Evolutionary conservation across 2,797 vertebrate species (phyloP), one percentile per base, ranked within the genome.

Genomic region (Pangasius sanitwongsei): DNA sequence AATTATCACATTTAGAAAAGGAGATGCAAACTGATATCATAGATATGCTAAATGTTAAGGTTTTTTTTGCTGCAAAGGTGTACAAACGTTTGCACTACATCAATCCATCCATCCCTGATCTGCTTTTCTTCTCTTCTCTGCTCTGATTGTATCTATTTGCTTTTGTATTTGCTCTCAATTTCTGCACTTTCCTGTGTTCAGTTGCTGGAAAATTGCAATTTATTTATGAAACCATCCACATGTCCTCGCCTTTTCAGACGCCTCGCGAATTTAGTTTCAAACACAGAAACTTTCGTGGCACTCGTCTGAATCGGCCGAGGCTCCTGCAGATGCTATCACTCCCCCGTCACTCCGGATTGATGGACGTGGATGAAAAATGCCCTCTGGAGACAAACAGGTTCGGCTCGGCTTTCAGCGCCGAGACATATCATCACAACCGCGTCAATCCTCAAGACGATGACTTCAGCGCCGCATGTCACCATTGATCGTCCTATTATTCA

Each of bases 331-430:
- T 91, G 91, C 94, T 95, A 95, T 96, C 96, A 94, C 89, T 93
- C 92, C 67, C 93, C 93, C 94, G 95, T 96, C 96, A 96, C 92
- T 93, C 94, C 89, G 65, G 92, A 94, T 91, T 93, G 95, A 92
- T 94, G 93, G 93, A 95, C 86, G 94, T 93, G 93, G 93, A 94
- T 96, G 95, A 96, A 95, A 95, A 95, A 96, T 93, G 91, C 91
- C 90, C 89, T 95, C 94, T 91, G 92, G 59, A 91, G 94, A 93
- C 93, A 94, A 78, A 86, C 89, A 83, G 85, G 85, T 91, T 90
- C 90, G 92, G 92, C 94, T 95, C 93, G 44, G 90, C 90, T 94
- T 92, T 87, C 87, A 3, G 86, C 69, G 87, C 90, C 91, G 91
- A 94, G 95, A 93, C 93, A 92, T 92, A 93, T 95, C 93, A 92